Percentiles rank a stretch among this genome's conserved stretches.
These are phyloP conservation scores for Subacronicta megacephala DNA, from an alignment of 2,888 invertebrate species.

Conservation along the genomic window DNA sequence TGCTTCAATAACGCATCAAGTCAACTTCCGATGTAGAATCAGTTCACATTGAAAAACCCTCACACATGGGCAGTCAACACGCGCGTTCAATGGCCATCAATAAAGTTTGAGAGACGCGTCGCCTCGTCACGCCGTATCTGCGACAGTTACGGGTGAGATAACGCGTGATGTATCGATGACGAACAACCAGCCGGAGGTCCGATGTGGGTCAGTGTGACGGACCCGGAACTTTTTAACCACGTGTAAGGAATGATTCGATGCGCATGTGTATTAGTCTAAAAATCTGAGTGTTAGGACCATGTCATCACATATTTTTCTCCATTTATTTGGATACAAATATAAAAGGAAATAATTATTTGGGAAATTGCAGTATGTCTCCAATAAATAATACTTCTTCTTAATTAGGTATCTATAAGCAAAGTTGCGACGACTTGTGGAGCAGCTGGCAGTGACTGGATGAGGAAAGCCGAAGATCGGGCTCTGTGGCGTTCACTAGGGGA, in stretches of 20 bases:
- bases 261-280: background rate
- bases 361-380: too few relatives aligned
- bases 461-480: too few relatives aligned
- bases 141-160: constrained; percentile 50
- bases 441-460: too few relatives aligned
- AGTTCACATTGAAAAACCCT: constrained; percentile 35
- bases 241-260: constrained; percentile 3
- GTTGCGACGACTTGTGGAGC: too few relatives aligned
- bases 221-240: constrained; percentile 12
- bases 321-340: too few relatives aligned
- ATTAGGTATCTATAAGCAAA: too few relatives aligned
- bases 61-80: constrained; percentile 21
- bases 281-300: background rate
- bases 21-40: constrained; percentile 40
- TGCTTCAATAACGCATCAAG: constrained; percentile 16
- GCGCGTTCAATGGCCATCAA: constrained; percentile 57
- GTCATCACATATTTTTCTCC: too few relatives aligned
- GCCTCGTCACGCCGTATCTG: constrained; percentile 43
- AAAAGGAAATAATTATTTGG: too few relatives aligned
- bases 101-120: constrained; percentile 49
- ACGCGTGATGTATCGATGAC: constrained; percentile 52
- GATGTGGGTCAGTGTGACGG: constrained; percentile 23
- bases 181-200: constrained; percentile 27
- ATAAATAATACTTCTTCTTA: too few relatives aligned
- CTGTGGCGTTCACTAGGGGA: too few relatives aligned